Evolutionary conservation across 1,140 invertebrate genomes (phyloP).

Genomic region (Aphaenogaster ashmeadi): DNA sequence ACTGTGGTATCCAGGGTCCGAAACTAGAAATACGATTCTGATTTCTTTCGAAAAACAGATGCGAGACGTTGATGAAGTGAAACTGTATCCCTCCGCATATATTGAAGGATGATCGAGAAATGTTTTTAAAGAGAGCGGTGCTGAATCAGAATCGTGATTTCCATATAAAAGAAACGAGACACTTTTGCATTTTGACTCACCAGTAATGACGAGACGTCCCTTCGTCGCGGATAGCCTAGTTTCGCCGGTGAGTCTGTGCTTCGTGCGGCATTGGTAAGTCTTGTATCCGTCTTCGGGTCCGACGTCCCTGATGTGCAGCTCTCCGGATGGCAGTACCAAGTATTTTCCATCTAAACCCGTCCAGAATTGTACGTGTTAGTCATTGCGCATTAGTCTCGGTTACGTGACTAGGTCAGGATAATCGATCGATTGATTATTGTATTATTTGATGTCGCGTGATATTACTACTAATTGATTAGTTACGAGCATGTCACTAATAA

Average conservation of each 20-base stretch:
- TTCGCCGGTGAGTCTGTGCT: constrained; percentile 97
- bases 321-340: constrained; percentile 96
- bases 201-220: constrained; percentile 97
- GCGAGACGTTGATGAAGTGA: background rate
- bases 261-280: constrained; percentile 97
- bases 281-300: constrained; percentile 97
- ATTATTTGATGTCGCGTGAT: background rate
- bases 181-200: constrained; percentile 89
- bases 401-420: constrained; percentile 61
- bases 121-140: background rate
- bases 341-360: constrained; percentile 94
- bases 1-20: constrained; percentile 65
- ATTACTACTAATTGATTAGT: constrained; percentile 47
- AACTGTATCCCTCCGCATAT: background rate
- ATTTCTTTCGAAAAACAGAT: constrained; percentile 44
- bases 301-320: constrained; percentile 97
- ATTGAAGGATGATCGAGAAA: constrained; percentile 35
- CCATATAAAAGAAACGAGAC: constrained; percentile 45
- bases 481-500: background rate
- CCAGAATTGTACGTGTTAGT: constrained; percentile 61
- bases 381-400: background rate
- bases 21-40: constrained; percentile 73
- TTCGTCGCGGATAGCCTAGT: constrained; percentile 97
- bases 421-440: constrained; percentile 63
- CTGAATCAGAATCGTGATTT: constrained; percentile 77